These are phyloP conservation scores for Eurois occulta DNA, from an alignment of 2,888 invertebrate species.

Conservation along the genomic window DNA sequence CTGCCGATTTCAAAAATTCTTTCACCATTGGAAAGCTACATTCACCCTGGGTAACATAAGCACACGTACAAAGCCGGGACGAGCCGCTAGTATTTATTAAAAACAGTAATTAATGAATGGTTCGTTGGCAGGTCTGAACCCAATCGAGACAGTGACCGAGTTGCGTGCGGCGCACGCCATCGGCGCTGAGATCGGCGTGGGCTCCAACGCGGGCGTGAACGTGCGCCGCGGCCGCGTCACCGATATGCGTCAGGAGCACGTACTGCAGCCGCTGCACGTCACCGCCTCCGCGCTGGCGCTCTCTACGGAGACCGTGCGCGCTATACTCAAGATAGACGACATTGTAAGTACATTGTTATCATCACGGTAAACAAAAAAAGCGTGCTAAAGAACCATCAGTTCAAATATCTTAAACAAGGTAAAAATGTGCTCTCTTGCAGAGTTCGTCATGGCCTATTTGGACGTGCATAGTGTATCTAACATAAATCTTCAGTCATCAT, in stretches of 20 bases:
- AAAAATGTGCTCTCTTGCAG: background rate
- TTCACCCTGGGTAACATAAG: too few species aligned
- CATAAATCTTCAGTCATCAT: background rate
- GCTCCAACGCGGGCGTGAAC: conserved; percentile 97
- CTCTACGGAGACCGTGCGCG: conserved; percentile 98
- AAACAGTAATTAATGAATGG: background rate
- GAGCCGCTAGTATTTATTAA: background rate
- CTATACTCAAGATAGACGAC: conserved; percentile 99
- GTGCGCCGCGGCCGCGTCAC: conserved; percentile 99
- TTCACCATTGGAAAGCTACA: too few species aligned
- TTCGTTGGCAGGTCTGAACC: conserved; percentile 93
- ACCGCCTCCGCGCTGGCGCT: conserved; percentile 97
- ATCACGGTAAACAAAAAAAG: too few species aligned
- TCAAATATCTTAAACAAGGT: background rate
- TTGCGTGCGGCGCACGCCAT: conserved; percentile 97
- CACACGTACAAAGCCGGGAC: too few species aligned
- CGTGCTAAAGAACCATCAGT: background rate
- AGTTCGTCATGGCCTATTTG: background rate
- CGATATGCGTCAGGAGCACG: conserved; percentile 99
- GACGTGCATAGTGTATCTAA: background rate
- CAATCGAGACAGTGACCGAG: conserved; percentile 99
- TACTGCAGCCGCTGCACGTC: conserved; percentile 99
- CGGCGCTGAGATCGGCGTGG: conserved; percentile 92
- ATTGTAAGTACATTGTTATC: conserved; percentile 93
- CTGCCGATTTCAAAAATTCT: too few species aligned